phyloP scores from a whole-genome alignment of 2,797 vertebrate species.

The Salarias fasciatus region DNA sequence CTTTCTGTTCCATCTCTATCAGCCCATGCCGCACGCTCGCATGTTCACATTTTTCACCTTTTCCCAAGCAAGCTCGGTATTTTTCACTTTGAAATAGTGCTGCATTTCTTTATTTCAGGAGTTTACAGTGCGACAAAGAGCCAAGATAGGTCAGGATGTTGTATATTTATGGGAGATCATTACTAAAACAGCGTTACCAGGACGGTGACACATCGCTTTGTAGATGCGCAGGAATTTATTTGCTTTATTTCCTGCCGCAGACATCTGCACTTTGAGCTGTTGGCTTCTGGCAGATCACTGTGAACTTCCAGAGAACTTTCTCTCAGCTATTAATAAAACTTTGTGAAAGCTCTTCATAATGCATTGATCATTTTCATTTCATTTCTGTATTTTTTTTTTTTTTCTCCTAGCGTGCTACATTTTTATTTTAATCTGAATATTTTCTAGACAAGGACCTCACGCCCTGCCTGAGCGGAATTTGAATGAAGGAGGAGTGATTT shows the following conservation, averaged over 20 bases:
- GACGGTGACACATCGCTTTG: not conserved
- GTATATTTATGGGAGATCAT: not conserved
- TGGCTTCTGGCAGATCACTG: not conserved
- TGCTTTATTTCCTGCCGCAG: not conserved
- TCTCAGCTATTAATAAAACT: constrained; percentile 1
- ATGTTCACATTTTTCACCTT: not conserved
- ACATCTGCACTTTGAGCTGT: constrained; percentile 11
- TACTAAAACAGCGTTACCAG: not conserved
- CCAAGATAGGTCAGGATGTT: not conserved
- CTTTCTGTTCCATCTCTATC: not conserved
- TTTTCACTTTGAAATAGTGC: too few relatives aligned
- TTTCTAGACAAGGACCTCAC: constrained; percentile 4
- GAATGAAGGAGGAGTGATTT: constrained; percentile 36
- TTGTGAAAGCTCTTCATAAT: constrained; percentile 4
- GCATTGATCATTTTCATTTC: not conserved
- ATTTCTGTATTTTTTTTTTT: constrained; percentile 1
- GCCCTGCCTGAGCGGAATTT: constrained; percentile 34
- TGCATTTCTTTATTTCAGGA: too few relatives aligned
- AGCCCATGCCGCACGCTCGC: not conserved
- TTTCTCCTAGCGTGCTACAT: constrained; percentile 5
- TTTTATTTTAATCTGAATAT: constrained; percentile 30
- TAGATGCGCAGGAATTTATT: constrained; percentile 2
- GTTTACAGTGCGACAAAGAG: not conserved
- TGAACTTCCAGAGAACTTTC: constrained; percentile 10
- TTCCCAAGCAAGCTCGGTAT: too few relatives aligned